Evolutionary conservation across 1,140 invertebrate species (phyloP).

Genomic region (Pogonomyrmex barbatus): DNA sequence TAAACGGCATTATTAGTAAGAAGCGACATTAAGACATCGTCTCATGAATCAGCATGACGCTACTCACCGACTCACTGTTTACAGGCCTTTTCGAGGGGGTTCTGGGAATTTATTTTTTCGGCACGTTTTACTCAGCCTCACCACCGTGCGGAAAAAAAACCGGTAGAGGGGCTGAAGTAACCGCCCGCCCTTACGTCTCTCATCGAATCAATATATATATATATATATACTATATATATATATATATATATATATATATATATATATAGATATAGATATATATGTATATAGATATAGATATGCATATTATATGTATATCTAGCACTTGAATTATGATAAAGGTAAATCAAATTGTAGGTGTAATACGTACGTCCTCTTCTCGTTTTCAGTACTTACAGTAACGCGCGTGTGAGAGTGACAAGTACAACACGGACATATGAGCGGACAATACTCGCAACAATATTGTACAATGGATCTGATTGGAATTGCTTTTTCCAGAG

Average conservation of each 20-base stretch:
- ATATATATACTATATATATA: constrained; percentile 76
- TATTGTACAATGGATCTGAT: constrained; percentile 86
- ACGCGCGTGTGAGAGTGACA: constrained; percentile 85
- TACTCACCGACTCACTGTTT: constrained; percentile 83
- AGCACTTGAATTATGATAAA: constrained; percentile 82
- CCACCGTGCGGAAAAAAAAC: constrained; percentile 64
- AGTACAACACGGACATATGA: constrained; percentile 85
- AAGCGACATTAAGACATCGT: constrained; percentile 78
- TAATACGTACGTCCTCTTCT: constrained; percentile 85
- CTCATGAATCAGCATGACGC: constrained; percentile 79
- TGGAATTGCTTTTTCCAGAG: constrained; percentile 86
- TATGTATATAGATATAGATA: constrained; percentile 74
- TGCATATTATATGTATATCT: constrained; percentile 78
- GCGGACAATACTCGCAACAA: constrained; percentile 86
- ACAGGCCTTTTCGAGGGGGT: constrained; percentile 78
- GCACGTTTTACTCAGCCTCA: constrained; percentile 71
- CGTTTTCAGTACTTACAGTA: constrained; percentile 86
- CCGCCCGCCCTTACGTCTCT: constrained; percentile 71
- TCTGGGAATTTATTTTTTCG: constrained; percentile 76
- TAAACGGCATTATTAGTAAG: constrained; percentile 78
- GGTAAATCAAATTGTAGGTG: constrained; percentile 78
- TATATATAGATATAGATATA: constrained; percentile 69
- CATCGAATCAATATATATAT: constrained; percentile 77
- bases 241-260: constrained; percentile 70
- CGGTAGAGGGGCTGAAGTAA: constrained; percentile 76